Conservation (phyloP, 2,888 invertebrate species). For the Cerceris ruficornis region DNA sequence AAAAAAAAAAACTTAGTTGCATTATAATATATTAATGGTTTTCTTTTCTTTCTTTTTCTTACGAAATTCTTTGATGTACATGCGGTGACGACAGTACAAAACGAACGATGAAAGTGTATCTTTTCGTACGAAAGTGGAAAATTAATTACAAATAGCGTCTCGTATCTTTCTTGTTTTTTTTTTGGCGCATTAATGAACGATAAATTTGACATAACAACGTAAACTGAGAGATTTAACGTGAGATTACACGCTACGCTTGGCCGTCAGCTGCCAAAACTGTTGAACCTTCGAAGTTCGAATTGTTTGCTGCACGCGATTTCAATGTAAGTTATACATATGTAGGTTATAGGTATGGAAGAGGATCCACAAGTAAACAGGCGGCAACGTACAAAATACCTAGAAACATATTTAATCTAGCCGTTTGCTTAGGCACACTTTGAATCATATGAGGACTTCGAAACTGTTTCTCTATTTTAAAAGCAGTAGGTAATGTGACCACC, state of each 20-base stretch:
- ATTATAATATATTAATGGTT: neutral
- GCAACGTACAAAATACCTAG: slow-evolving; percentile 95
- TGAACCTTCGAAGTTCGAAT: slow-evolving; percentile 2
- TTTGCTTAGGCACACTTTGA: slow-evolving; percentile 92
- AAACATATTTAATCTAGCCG: slow-evolving; percentile 94
- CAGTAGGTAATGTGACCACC: slow-evolving; percentile 92
- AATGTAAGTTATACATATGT: slow-evolving; percentile 26
- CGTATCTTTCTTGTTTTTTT: too few relatives aligned
- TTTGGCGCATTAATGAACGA: too few relatives aligned
- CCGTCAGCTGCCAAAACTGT: slow-evolving; percentile 39
- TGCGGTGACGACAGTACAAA: slow-evolving; percentile 12
- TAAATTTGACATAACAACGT: slow-evolving; percentile 12
- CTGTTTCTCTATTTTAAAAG: slow-evolving; percentile 94
- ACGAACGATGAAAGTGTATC: slow-evolving; percentile 11
- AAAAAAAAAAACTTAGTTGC: slow-evolving; percentile 1
- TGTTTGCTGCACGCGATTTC: slow-evolving; percentile 3
- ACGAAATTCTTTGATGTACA: slow-evolving; percentile 19
- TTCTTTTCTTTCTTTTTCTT: neutral
- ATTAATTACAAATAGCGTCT: slow-evolving; percentile 11
- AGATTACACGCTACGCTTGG: slow-evolving; percentile 19
- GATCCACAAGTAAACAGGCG: slow-evolving; percentile 84
- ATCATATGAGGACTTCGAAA: slow-evolving; percentile 91
- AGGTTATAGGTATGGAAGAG: slow-evolving; percentile 76
- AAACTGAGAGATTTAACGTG: slow-evolving; percentile 14
- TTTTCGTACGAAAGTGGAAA: slow-evolving; percentile 21